A percentile compares a stretch with the other conserved stretches of the same genome.
These are phyloP conservation scores for Natrix natrix DNA, from an alignment of 2,797 vertebrate genomes.

Conservation along the genomic window DNA sequence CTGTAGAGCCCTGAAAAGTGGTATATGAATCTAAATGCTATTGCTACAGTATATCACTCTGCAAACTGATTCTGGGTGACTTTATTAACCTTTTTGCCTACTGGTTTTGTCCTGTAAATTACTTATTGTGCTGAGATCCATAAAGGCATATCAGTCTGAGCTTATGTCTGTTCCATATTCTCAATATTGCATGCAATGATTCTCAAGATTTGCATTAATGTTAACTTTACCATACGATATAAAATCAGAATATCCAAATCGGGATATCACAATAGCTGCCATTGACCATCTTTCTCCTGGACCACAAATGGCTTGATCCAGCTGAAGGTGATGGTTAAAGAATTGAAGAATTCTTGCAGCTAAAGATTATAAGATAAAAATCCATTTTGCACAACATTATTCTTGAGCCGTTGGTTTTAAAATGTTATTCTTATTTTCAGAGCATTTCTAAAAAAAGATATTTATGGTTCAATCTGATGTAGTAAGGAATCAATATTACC, in stretches of 20 bases:
- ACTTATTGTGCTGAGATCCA: not conserved
- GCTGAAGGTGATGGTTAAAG: not conserved
- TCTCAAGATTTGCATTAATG: not conserved
- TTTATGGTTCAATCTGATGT: slow-evolving; percentile 34
- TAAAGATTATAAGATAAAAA: slow-evolving; percentile 13
- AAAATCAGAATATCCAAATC: not conserved
- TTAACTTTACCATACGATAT: not conserved
- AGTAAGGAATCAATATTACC: slow-evolving; percentile 41
- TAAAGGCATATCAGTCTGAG: not conserved
- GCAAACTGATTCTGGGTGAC: not conserved
- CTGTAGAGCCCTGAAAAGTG: no score
- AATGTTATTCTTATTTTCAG: slow-evolving; percentile 27
- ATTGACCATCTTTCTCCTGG: not conserved
- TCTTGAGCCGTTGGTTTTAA: slow-evolving; percentile 31
- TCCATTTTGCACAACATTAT: slow-evolving; percentile 25
- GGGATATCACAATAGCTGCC: no score
- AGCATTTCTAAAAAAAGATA: slow-evolving; percentile 37
- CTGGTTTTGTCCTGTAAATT: not conserved
- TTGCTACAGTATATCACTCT: not conserved
- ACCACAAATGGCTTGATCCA: not conserved
- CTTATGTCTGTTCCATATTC: not conserved
- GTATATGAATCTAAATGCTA: no score
- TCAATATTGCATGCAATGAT: not conserved
- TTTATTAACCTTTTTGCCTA: not conserved
- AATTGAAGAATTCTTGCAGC: not conserved